phyloP scores from a whole-genome alignment of 2,797 vertebrate genomes.

The Oophaga sylvatica region DNA sequence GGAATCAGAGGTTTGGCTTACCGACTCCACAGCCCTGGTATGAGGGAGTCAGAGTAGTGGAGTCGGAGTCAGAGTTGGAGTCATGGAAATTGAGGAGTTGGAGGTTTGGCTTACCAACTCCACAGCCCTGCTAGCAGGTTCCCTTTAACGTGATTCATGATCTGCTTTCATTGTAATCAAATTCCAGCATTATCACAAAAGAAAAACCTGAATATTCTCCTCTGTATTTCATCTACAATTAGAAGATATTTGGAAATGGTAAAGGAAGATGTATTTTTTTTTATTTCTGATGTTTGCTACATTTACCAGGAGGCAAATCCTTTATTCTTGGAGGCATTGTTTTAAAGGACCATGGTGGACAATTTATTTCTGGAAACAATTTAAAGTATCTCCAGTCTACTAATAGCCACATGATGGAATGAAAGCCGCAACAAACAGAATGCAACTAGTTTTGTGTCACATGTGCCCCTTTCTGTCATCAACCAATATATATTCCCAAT shows the following conservation, averaged over 20 bases:
- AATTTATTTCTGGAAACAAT: conserved; percentile 60
- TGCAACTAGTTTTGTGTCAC: conserved; percentile 40
- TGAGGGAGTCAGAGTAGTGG: too few relatives aligned
- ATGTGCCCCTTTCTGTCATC: conserved; percentile 34
- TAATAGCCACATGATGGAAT: conserved; percentile 52
- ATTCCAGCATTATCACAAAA: conserved; percentile 5
- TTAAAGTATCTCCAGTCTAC: conserved; percentile 49
- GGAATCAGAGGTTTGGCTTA: too few relatives aligned
- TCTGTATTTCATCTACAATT: conserved; percentile 1
- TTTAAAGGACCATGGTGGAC: conserved; percentile 23
- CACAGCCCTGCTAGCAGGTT: too few relatives aligned
- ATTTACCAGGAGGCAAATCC: conserved; percentile 56
- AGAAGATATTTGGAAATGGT: conserved; percentile 3
- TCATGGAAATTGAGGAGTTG: too few relatives aligned
- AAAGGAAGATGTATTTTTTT: conserved; percentile 8
- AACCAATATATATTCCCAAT: conserved; percentile 30
- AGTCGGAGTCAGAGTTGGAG: too few relatives aligned
- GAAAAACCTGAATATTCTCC: conserved; percentile 10
- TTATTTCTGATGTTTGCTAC: background rate
- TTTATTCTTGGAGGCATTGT: conserved; percentile 49
- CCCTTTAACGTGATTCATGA: background rate
- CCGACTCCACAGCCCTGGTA: too few relatives aligned
- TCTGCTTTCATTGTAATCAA: background rate
- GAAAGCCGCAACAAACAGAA: conserved; percentile 24
- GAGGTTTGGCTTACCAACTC: too few relatives aligned